Base-by-base conservation (phyloP, 2,797 vertebrate genomes). In the Champsocephalus gunnari region DNA sequence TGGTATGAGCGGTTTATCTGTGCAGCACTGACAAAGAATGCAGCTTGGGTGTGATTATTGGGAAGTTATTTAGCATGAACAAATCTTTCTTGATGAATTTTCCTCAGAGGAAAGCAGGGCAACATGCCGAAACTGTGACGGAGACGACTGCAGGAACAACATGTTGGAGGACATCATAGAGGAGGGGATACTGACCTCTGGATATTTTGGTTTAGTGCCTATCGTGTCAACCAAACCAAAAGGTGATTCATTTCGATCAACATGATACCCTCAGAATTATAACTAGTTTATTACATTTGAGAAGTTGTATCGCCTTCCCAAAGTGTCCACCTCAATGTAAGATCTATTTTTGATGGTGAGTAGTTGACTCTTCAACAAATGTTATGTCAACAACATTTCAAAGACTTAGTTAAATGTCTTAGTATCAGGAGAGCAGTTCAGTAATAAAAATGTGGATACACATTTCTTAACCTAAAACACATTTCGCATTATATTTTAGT, bases 101-200 rank as follows among this genome's bases (percentile, higher is more conserved):
- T 13, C 53, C 32, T 1, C 74, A 94, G 94, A 59, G 11, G 1
- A 32, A 54, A 80, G 32, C 71, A 90, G 83, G 9, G 75, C 83
- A 0, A 94, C 93, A 0, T 95, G 94, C 38, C 88, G 79, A 43
- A 91, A 32, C 86, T 94, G 94, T 70, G 65, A 67, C 0, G 87
- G 65, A 3, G 57, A 86, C 2, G 24, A 91, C 89, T 94, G 94
- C 54, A 90, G 1, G 0, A 85, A 90, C 81, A 94, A 95, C 75
- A 92, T 95, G 41, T 75, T 94, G 63, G 79, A 87, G 2, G 85
- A 90, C 21, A 71, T 94, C 64, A 64, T 87, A 16, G 0, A 3
- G 0, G 73, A 82, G 17, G 49, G 57, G 12, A 49, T 85, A 2
- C 87, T 94, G 59, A 94, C 91, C 2, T 86, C 93, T 9, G 93